Conservation (phyloP, 2,113 vertebrate species). For the Amphiprion ocellaris region DNA sequence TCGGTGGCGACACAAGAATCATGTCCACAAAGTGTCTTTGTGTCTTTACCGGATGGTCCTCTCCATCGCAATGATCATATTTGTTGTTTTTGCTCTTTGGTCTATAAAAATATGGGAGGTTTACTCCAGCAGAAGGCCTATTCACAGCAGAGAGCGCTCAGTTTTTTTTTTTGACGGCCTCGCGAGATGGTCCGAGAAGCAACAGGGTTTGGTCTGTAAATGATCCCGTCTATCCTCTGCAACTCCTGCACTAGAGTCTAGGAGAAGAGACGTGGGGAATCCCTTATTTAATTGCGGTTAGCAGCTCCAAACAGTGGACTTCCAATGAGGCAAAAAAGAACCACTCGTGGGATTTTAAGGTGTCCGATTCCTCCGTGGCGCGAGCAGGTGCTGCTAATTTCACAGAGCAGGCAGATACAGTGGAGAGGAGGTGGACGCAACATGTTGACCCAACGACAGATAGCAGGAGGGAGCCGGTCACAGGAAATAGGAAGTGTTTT, state of each 20-base stretch:
- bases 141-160: conserved; percentile 86
- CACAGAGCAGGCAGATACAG: conserved; percentile 84
- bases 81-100: conserved; percentile 91
- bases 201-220: conserved; percentile 73
- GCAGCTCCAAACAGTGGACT: conserved; percentile 49
- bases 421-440: conserved; percentile 75
- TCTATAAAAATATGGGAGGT: conserved; percentile 96
- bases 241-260: conserved; percentile 69
- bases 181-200: conserved; percentile 67
- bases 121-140: conserved; percentile 93
- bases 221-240: conserved; percentile 51
- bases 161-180: conserved; percentile 69
- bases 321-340: conserved; percentile 44
- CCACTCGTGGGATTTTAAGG: conserved; percentile 57
- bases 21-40: conserved; percentile 39
- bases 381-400: conserved; percentile 82
- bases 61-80: conserved; percentile 72
- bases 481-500: conserved; percentile 82
- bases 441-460: conserved; percentile 84
- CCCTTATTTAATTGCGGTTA: conserved; percentile 43
- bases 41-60: conserved; percentile 70
- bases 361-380: conserved; percentile 79
- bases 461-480: conserved; percentile 75
- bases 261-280: conserved; percentile 55
- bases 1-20: conserved; percentile 30